A percentile compares a stretch with the other conserved stretches of the same genome.
phyloP scores from a whole-genome alignment of 1,140 invertebrate species.

The Nomia melanderi region DNA sequence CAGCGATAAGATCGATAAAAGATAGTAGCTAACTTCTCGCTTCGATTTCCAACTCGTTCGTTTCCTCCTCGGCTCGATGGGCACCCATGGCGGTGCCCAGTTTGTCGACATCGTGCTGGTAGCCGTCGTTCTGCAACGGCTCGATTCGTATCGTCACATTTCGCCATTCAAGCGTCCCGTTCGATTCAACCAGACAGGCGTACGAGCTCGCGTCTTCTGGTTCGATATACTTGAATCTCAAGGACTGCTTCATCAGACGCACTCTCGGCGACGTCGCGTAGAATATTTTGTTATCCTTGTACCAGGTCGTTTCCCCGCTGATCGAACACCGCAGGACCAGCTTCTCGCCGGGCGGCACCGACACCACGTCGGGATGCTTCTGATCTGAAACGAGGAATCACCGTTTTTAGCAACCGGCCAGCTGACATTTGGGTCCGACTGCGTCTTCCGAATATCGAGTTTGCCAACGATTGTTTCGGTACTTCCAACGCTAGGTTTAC shows the following conservation, averaged over 20 bases:
- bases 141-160: conserved; percentile 72
- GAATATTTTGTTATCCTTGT: conserved; percentile 69
- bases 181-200: conserved; percentile 63
- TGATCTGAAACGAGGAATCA: conserved; percentile 51
- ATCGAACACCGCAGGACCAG: conserved; percentile 71
- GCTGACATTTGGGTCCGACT: too few relatives aligned
- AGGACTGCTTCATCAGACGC: conserved; percentile 64
- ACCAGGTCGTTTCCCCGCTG: conserved; percentile 68
- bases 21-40: conserved; percentile 65
- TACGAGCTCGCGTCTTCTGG: conserved; percentile 70
- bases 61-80: conserved; percentile 72
- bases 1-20: too few relatives aligned
- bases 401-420: too few relatives aligned
- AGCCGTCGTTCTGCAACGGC: conserved; percentile 67
- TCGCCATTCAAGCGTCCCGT: conserved; percentile 67
- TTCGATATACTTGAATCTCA: conserved; percentile 70
- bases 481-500: too few relatives aligned
- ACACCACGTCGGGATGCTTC: conserved; percentile 51
- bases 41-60: conserved; percentile 74
- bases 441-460: too few relatives aligned
- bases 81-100: conserved; percentile 63
- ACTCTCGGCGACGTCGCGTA: conserved; percentile 52
- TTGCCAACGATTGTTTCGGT: too few relatives aligned
- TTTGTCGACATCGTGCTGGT: conserved; percentile 62
- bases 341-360: conserved; percentile 68